Conservation (phyloP, 2,888 invertebrate species). For the Apamea sordens region DNA sequence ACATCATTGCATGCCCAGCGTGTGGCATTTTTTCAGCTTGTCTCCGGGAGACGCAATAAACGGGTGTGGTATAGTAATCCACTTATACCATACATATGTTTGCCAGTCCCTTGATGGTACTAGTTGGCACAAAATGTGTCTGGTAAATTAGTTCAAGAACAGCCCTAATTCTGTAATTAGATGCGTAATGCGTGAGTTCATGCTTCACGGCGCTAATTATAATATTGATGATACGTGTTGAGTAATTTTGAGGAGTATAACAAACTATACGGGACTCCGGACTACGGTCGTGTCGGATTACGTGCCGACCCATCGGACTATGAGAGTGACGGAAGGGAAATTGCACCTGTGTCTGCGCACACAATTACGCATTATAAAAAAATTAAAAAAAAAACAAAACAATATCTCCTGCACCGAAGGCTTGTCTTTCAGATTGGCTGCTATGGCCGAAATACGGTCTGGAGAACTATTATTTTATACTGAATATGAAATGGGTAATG, state of each 20-base stretch:
- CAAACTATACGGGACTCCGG: too few relatives aligned
- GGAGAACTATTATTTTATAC: too few relatives aligned
- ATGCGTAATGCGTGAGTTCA: conserved; percentile 41
- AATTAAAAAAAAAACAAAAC: too few relatives aligned
- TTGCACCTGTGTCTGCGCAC: too few relatives aligned
- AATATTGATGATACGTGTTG: conserved; percentile 19
- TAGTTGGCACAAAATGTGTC: conserved; percentile 43
- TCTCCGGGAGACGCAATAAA: conserved; percentile 43
- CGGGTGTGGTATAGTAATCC: conserved; percentile 34
- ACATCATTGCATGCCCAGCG: conserved; percentile 58
- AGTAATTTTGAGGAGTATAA: conserved; percentile 16
- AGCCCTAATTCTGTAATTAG: conserved; percentile 53
- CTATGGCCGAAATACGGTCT: too few relatives aligned
- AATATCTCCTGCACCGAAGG: too few relatives aligned
- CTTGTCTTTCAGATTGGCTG: too few relatives aligned
- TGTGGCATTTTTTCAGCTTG: conserved; percentile 69
- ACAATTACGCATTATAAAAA: too few relatives aligned
- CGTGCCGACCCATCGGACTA: too few relatives aligned
- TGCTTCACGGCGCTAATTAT: conserved; percentile 40
- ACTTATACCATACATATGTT: conserved; percentile 34
- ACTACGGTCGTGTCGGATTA: too few relatives aligned
- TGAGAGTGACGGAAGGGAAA: too few relatives aligned
- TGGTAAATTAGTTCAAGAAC: conserved; percentile 52
- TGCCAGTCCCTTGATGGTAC: conserved; percentile 24
- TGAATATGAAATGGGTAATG: background rate